These are phyloP conservation scores for Mormyrus lacerda DNA, from an alignment of 2,113 vertebrate genomes.

Conservation along the genomic window DNA sequence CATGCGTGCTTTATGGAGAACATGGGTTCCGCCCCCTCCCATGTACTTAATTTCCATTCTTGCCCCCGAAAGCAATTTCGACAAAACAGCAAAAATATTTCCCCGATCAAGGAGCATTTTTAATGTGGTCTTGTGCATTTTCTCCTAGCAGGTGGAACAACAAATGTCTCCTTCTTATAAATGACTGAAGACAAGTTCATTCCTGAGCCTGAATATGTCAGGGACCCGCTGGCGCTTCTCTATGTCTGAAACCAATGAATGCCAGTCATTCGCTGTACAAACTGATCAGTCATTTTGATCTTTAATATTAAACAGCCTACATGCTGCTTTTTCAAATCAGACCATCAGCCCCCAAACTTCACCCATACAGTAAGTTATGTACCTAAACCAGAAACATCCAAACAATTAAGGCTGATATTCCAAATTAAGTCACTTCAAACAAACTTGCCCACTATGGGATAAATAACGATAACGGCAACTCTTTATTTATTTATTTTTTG, in stretches of 20 bases:
- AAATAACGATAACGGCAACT: too few relatives aligned
- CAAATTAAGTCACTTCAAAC: too few relatives aligned
- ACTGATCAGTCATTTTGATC: background rate
- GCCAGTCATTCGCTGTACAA: background rate
- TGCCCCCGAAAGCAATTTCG: background rate
- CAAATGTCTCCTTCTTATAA: background rate
- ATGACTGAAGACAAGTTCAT: background rate
- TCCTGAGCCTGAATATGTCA: background rate
- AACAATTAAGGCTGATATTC: too few relatives aligned
- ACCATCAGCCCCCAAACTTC: background rate
- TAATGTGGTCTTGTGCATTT: background rate
- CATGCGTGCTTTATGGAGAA: background rate
- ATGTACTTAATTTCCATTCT: background rate
- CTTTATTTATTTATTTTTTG: too few relatives aligned
- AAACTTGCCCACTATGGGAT: too few relatives aligned
- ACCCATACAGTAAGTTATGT: background rate
- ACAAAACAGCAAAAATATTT: background rate
- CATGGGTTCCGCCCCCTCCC: background rate
- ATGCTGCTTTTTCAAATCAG: background rate
- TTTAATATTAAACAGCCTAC: background rate
- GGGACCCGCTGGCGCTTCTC: background rate
- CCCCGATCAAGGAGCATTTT: background rate
- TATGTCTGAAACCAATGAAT: background rate
- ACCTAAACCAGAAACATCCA: background rate
- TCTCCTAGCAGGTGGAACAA: background rate